These are phyloP conservation scores for Hyperoplus lanceolatus DNA, from an alignment of 2,797 vertebrate species.

Conservation along the genomic window DNA sequence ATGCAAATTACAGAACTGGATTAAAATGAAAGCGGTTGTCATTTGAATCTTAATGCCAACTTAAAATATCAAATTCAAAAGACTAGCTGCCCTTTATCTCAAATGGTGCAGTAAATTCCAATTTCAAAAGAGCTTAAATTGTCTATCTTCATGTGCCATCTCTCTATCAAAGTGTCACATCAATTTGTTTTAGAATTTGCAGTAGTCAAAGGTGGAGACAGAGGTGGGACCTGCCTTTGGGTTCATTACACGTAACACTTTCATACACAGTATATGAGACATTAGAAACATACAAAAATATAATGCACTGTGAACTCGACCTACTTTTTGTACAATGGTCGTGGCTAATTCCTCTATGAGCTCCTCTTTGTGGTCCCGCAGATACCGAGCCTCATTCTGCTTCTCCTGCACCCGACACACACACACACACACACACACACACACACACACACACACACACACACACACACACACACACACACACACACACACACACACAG, in stretches of 20 bases:
- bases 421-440: constrained; percentile 23
- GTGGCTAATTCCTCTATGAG: constrained; percentile 95
- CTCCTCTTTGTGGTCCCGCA: constrained; percentile 94
- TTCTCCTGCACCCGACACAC: constrained; percentile 86
- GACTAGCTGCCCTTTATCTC: not conserved
- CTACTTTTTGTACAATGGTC: constrained; percentile 95
- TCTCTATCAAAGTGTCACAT: constrained; percentile 4
- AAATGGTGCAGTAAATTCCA: not conserved
- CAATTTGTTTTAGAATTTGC: constrained; percentile 1
- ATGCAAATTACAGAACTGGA: constrained; percentile 18
- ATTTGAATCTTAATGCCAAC: constrained; percentile 27
- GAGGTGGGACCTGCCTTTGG: not conserved
- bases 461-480: constrained; percentile 18
- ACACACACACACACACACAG: constrained; percentile 26
- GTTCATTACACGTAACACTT: not conserved
- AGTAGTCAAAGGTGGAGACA: not conserved
- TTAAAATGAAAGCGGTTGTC: constrained; percentile 9
- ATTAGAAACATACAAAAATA: constrained; percentile 15
- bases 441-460: constrained; percentile 14
- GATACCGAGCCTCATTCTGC: constrained; percentile 94
- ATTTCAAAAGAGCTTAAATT: constrained; percentile 22
- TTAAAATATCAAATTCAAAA: constrained; percentile 17
- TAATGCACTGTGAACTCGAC: constrained; percentile 15
- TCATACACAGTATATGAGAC: not conserved
- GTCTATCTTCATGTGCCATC: not conserved